phyloP scores from a whole-genome alignment of 2,888 invertebrate genomes.

The Phlogophora meticulosa region DNA sequence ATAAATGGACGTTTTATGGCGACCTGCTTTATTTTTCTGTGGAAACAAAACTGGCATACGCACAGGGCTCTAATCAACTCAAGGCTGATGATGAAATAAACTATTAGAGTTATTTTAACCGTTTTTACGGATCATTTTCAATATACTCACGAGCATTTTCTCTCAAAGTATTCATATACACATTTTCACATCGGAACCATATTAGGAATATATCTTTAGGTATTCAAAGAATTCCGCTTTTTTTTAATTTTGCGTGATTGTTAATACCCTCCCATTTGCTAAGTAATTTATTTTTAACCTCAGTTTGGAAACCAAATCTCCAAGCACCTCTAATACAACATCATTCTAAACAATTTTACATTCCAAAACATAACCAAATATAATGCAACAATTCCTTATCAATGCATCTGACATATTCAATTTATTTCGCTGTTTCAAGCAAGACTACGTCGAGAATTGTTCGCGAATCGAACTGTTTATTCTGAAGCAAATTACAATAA shows the following conservation, averaged over 20 bases:
- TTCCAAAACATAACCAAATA: conserved; percentile 22
- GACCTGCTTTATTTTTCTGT: conserved; percentile 6
- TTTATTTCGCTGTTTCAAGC: conserved; percentile 57
- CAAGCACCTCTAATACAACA: not conserved
- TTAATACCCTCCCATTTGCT: too few species aligned
- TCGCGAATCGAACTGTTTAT: conserved; percentile 45
- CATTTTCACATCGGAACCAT: too few species aligned
- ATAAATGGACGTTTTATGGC: conserved; percentile 38
- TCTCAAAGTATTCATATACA: too few species aligned
- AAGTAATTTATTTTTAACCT: not conserved
- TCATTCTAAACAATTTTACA: not conserved
- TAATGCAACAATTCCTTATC: conserved; percentile 47
- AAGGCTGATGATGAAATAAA: not conserved
- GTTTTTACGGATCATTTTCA: not conserved
- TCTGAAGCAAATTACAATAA: conserved; percentile 60
- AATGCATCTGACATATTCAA: conserved; percentile 65
- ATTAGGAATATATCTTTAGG: too few species aligned
- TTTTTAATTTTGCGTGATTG: too few species aligned
- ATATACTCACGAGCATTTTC: not conserved
- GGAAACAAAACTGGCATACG: too few species aligned
- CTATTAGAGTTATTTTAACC: not conserved
- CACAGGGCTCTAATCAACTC: not conserved
- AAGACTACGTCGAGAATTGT: conserved; percentile 45
- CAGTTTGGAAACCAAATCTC: not conserved
- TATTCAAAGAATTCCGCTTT: too few species aligned